A percentile compares a stretch with the other conserved stretches of the same genome.
phyloP scores from a whole-genome alignment of 1,140 invertebrate species.

The Chironomus striatipennis region DNA sequence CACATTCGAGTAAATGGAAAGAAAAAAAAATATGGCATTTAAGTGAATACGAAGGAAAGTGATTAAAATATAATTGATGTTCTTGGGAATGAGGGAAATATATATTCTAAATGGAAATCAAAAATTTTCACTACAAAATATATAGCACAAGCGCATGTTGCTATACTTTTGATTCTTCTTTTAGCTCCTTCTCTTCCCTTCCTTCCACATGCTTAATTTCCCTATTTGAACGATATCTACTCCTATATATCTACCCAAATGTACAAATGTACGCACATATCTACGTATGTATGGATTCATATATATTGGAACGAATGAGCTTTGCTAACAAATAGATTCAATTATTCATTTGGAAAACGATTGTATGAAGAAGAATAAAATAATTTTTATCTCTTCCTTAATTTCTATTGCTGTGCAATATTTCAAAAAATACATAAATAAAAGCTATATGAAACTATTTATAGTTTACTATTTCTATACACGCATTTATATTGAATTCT shows the following conservation, averaged over 20 bases:
- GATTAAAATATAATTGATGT: no score
- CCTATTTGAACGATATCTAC: no score
- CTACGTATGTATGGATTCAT: not conserved
- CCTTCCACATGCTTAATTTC: not conserved
- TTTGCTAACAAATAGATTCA: constrained; percentile 20
- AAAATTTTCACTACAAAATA: no score
- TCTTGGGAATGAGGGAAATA: no score
- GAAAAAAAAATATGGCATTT: no score
- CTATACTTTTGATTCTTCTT: not conserved
- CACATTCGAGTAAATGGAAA: no score
- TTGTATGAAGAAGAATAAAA: not conserved
- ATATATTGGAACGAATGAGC: not conserved
- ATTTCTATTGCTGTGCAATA: not conserved
- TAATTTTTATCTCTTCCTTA: constrained; percentile 11
- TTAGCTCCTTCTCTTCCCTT: not conserved
- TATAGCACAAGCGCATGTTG: no score
- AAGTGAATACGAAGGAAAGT: no score
- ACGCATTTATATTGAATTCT: no score
- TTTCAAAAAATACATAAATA: not conserved
- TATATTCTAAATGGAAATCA: no score
- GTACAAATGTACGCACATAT: not conserved
- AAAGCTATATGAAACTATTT: no score
- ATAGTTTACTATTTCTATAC: no score
- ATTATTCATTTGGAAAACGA: constrained; percentile 21
- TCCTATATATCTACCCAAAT: not conserved